Conservation (phyloP, 1,140 invertebrate genomes). For the Melanaphis sacchari region DNA sequence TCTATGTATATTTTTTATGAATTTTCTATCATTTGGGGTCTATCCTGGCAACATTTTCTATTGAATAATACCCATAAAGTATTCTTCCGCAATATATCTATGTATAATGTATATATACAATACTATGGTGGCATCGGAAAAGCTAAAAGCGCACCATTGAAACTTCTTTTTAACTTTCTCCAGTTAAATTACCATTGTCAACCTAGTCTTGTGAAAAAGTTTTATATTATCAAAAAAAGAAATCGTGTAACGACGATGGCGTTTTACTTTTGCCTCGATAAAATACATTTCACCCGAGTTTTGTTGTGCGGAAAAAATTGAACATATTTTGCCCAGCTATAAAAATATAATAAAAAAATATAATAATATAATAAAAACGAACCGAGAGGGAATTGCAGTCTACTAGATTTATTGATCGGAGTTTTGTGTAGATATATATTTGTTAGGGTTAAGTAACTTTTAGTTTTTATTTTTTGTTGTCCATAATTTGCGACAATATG, state of each 20-base stretch:
- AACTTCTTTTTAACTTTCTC: conserved; percentile 45
- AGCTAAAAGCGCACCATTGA: conserved; percentile 41
- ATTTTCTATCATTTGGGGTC: conserved; percentile 39
- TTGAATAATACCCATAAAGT: conserved; percentile 40
- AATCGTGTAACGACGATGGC: conserved; percentile 34
- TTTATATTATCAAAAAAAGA: conserved; percentile 44
- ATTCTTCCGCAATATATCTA: conserved; percentile 15
- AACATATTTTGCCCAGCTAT: conserved; percentile 47
- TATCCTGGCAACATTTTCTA: conserved; percentile 33
- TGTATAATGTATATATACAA: conserved; percentile 1
- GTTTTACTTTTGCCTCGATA: conserved; percentile 8
- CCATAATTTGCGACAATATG: conserved; percentile 46
- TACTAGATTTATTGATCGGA: conserved; percentile 49
- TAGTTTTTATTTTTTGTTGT: conserved; percentile 8
- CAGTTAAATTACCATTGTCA: conserved; percentile 31
- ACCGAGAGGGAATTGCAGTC: neutral
- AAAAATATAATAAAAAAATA: conserved; percentile 50
- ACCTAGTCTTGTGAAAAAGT: conserved; percentile 42
- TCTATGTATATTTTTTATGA: conserved; percentile 21
- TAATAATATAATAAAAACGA: conserved; percentile 47
- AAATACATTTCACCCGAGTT: conserved; percentile 24
- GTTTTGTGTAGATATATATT: conserved; percentile 5
- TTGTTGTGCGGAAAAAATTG: conserved; percentile 38
- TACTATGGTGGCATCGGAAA: neutral
- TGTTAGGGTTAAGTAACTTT: conserved; percentile 40